Percentiles rank a stretch among this genome's conserved stretches.
These are phyloP conservation scores for Avahi laniger DNA, from an alignment of 2,797 vertebrate genomes.

Conservation along the genomic window DNA sequence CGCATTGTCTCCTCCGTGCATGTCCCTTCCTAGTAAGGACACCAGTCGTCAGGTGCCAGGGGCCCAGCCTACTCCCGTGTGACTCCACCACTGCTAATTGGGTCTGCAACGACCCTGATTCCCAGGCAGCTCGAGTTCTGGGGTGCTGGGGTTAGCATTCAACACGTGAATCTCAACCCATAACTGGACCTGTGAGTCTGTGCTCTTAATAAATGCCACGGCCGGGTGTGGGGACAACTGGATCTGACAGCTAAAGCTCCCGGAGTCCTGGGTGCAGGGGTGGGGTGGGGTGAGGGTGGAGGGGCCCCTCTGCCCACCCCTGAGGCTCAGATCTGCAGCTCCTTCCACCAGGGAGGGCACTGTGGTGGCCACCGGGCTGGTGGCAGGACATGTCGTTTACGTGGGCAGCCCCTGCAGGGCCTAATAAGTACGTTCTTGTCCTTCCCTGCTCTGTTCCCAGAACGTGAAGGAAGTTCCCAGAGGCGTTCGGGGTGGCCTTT, in stretches of 20 bases:
- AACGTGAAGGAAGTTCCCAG: not conserved
- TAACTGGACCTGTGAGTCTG: rapidly evolving
- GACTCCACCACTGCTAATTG: too few relatives aligned
- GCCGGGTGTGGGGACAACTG: rapidly evolving
- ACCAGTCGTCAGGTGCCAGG: rapidly evolving
- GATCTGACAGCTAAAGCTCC: rapidly evolving
- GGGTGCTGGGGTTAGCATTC: too few relatives aligned
- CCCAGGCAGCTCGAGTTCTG: rapidly evolving
- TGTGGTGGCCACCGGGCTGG: rapidly evolving
- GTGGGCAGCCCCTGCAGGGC: rapidly evolving
- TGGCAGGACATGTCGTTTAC: rapidly evolving
- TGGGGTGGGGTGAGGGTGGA: rapidly evolving
- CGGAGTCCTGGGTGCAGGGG: rapidly evolving
- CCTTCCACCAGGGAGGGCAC: too few relatives aligned
- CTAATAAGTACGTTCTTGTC: not conserved
- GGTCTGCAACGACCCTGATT: not conserved
- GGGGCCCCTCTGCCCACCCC: rapidly evolving
- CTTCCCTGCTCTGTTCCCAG: not conserved
- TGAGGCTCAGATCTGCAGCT: rapidly evolving
- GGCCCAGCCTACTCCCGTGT: rapidly evolving
- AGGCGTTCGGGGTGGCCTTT: not conserved
- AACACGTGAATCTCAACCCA: rapidly evolving
- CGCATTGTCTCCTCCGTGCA: rapidly evolving
- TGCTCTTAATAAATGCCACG: rapidly evolving
- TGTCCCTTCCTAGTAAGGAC: not conserved